Base-by-base conservation (phyloP, 2,113 vertebrate genomes). In the Macquaria australasica region DNA sequence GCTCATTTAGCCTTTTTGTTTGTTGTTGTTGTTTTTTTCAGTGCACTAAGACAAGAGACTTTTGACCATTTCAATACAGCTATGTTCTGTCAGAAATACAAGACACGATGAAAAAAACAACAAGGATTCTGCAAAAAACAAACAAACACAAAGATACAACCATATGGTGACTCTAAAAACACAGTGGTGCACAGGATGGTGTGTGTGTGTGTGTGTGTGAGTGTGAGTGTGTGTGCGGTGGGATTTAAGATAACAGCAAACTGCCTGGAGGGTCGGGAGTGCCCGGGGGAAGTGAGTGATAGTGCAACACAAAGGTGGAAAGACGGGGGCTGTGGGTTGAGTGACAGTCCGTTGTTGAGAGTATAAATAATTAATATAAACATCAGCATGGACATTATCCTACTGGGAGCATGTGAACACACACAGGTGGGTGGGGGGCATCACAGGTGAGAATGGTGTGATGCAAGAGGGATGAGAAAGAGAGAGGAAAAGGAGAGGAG, bases 1-100 rank as follows among this genome's bases (percentile, higher is more conserved):
- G 88, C 93, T 92, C 88, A 94, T 94, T 94, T 63, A 63, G 84
- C n/a, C 59, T 87, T 94, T 93, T 90, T 92, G 92, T 88, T 91
- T 88, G 77, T 91, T 91, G 80, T 87, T 89, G 77, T 87, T 89
- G 74, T 88, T 90, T 89, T 91, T 92, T 86, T 86, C 74, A 73
- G 91, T 89, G 90, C 43, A 51, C 73, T 73, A 55, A 63, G 82
- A 87, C 58, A 31, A 31, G 59, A 79, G 83, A 87, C 45, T 86
- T 74, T 67, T 5, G 64, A 83, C 53, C 23, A 68, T 41, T 77
- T 85, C 45, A 84, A 73, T 59, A 64, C 5, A 5, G 63, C 82
- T 75, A 56, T 20, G 66, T 77, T 82, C 73, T 63, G 37, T 77
- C 69, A 77, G 31, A 72, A 62, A 87, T 43, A 87, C 59, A 80